Evolutionary conservation across 2,113 vertebrate species (phyloP), one percentile per base, ranked within the genome.

Genomic region (Anguilla japonica): DNA sequence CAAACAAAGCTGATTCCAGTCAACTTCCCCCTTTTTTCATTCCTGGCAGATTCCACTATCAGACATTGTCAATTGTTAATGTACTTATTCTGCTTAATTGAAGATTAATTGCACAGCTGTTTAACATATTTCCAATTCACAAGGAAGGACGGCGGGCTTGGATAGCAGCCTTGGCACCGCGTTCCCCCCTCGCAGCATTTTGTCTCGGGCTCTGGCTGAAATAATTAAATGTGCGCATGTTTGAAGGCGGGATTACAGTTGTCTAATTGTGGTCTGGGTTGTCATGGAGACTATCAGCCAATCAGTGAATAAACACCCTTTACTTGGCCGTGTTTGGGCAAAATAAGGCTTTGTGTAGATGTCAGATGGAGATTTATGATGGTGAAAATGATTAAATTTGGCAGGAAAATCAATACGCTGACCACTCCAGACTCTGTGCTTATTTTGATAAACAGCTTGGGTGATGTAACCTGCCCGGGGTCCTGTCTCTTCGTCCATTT

Each of bases 221-320:
- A 97, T 97, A 97, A 98, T 98, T 95, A 97, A 96, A 96, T 95
- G 93, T 92, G 92, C 93, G 94, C 93, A 89, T 96, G 95, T 96
- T 97, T 97, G 95, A 97, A 97, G 96, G 95, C 95, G 89, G 97
- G 95, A 97, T 97, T 97, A 97, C 96, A 95, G 95, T 97, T 96
- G 96, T 97, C 96, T 98, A 97, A 98, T 97, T 97, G 97, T 97
- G 96, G 96, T 94, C 96, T 96, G 94, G 91, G 97, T 98, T 97
- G 97, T 96, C 97, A 98, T 97, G 96, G 97, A 93, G 93, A 98
- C 96, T 97, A 98, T 98, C 98, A 94, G 93, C 95, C 95, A 95
- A 97, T 98, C 96, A 90, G 93, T 94, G 96, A 95, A 96, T 96
- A 96, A 97, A 97, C 96, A 96, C 95, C 95, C 95, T 95, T 34